phyloP scores from a whole-genome alignment of 2,888 invertebrate species.

The Tipula helvola region DNA sequence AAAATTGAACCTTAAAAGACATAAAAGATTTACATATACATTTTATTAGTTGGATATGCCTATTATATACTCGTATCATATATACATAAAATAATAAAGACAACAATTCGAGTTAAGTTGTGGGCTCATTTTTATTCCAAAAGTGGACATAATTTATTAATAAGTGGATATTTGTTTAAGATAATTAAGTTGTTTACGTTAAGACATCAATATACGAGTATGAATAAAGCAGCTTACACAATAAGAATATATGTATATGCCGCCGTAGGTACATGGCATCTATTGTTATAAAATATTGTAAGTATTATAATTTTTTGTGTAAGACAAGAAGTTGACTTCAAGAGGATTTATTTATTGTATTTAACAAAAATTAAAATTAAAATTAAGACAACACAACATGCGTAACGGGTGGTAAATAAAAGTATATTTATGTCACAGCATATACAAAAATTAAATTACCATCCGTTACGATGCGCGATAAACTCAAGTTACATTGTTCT shows the following conservation, averaged over 20 bases:
- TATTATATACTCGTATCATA: not conserved
- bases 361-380: not conserved
- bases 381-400: not conserved
- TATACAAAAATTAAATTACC: not conserved
- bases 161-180: not conserved
- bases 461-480: not conserved
- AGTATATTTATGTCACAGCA: not conserved
- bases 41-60: not conserved
- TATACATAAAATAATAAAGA: not conserved
- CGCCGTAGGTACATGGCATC: not conserved
- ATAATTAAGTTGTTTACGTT: slow-evolving; percentile 4
- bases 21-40: not conserved
- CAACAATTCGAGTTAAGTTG: not conserved
- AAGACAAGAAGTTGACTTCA: not conserved
- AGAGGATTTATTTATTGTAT: not conserved
- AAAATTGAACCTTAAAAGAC: not conserved
- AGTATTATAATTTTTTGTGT: not conserved
- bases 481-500: not conserved
- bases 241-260: not conserved
- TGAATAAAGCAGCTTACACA: not conserved
- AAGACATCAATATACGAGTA: not conserved
- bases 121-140: not conserved
- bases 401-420: not conserved
- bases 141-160: slow-evolving; percentile 4
- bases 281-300: not conserved